Base-by-base conservation (phyloP, 2,113 vertebrate genomes). In the Synodontis membranacea region DNA sequence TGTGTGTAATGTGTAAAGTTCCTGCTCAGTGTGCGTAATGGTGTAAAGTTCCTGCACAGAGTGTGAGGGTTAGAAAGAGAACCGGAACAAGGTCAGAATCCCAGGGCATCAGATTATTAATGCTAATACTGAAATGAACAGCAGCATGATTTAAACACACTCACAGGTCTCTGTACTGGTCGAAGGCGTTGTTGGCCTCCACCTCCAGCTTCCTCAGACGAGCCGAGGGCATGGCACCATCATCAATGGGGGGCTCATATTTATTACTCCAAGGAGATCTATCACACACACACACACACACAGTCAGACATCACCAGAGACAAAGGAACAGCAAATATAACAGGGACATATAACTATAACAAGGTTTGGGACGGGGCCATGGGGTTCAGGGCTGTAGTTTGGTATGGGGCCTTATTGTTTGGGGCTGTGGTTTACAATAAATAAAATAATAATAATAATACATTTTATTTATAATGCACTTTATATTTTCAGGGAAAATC, bases 221-320 rank as follows among this genome's bases (percentile, higher is more conserved):
- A 87, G 96, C 96, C 12, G 98, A 99, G 42, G 98, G 98, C 97
- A 99, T 99, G 88, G 98, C 98, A 82, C 98, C 98, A 11, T 99
- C 98, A 92, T 99, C 98, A 92, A 99, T 95, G 50, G 97, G 97
- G 56, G 98, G 98, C 84, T 99, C 98, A 1, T 99, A 99, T 88
- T 99, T 99, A 95, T 99, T 99, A 94, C 98, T 99, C 98, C 98
- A 99, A 0, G 98, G 98, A 88, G 98, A 99, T 93, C 98, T 99
- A 93, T 89, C 9, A 82, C 7, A 46, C 68, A 25, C 25, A 42
- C 2, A 80, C 9, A 86, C 2, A 39, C 14, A 82, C 0, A 68
- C 56, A 80, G 21, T 28, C 50, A 39, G 54, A 12, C 28, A 28
- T 42, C 34, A 70, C 34, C 37, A 72, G 10, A 42, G 8, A 25